phyloP scores from a whole-genome alignment of 1,140 invertebrate genomes.

The Drosophila setifemur region DNA sequence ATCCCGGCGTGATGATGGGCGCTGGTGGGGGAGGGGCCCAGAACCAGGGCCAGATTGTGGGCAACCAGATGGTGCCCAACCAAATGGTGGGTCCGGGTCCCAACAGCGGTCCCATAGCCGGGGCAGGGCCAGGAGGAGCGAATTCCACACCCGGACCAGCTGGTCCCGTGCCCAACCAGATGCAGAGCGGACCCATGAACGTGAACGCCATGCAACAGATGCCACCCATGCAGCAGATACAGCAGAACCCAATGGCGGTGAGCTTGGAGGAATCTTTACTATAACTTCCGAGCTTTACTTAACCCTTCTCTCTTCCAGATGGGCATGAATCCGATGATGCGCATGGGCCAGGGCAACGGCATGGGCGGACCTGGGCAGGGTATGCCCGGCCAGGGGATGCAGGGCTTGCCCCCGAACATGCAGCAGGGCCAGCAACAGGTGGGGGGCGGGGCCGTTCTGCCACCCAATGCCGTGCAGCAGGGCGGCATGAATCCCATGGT shows the following conservation, averaged over 20 bases:
- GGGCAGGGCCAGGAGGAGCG: conserved; percentile 33
- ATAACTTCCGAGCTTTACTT: too few species aligned
- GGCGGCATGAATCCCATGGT: conserved; percentile 66
- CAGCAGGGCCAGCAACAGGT: conserved; percentile 64
- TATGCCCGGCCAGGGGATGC: conserved; percentile 55
- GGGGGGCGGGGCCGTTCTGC: conserved; percentile 56
- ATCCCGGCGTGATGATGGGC: conserved; percentile 76
- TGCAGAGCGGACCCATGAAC: conserved; percentile 59
- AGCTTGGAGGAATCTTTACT: background rate
- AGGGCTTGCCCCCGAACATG: conserved; percentile 73
- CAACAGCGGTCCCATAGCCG: conserved; percentile 70
- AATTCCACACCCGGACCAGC: conserved; percentile 27
- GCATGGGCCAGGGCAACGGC: conserved; percentile 58
- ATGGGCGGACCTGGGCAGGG: conserved; percentile 58
- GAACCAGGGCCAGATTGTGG: conserved; percentile 76
- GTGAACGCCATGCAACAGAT: conserved; percentile 65
- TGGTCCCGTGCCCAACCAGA: conserved; percentile 51
- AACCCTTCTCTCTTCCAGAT: conserved; percentile 23
- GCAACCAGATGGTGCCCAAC: conserved; percentile 83
- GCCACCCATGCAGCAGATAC: conserved; percentile 57
- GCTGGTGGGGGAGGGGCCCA: conserved; percentile 74
- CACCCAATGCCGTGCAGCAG: conserved; percentile 64
- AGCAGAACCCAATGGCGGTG: conserved; percentile 60
- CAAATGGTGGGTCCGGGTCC: conserved; percentile 80
- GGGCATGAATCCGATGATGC: conserved; percentile 80